phyloP scores from a whole-genome alignment of 1,140 invertebrate species.

The Limonius californicus region DNA sequence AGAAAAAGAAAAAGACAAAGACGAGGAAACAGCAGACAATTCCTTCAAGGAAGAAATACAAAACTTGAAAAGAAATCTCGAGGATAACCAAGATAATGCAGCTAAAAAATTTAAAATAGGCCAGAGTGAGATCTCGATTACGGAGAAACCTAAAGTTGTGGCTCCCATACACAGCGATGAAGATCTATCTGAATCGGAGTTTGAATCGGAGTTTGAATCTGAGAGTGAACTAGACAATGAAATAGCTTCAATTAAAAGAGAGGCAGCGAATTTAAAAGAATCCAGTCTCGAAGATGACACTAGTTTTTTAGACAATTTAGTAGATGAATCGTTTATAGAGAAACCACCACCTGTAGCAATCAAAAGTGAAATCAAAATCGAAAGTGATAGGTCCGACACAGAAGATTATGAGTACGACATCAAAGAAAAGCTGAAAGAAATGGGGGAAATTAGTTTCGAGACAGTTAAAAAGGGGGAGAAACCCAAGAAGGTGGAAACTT shows the following conservation, averaged over 20 bases:
- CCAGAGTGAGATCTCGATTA: not conserved
- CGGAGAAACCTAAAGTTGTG: not conserved
- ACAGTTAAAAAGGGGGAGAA: constrained; percentile 45
- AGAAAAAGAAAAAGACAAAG: constrained; percentile 27
- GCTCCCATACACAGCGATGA: constrained; percentile 6
- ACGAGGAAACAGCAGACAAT: too few species aligned
- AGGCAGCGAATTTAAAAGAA: not conserved
- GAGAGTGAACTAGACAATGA: constrained; percentile 38
- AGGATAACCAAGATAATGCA: constrained; percentile 2
- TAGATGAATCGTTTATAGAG: not conserved
- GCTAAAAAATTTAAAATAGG: constrained; percentile 19
- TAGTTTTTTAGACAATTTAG: constrained; percentile 17
- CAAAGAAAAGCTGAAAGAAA: constrained; percentile 56
- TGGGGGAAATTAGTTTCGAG: constrained; percentile 53
- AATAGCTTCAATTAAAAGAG: constrained; percentile 16
- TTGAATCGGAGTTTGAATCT: constrained; percentile 39
- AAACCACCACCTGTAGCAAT: constrained; percentile 16
- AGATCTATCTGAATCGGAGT: constrained; percentile 41
- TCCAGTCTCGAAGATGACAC: not conserved
- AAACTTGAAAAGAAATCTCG: constrained; percentile 20
- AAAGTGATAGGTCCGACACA: constrained; percentile 22
- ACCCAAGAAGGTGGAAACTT: constrained; percentile 37
- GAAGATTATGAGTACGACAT: constrained; percentile 49
- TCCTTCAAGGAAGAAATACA: constrained; percentile 16
- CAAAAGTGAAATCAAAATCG: constrained; percentile 18